A percentile compares a stretch with the other conserved stretches of the same genome.
phyloP scores from a whole-genome alignment of 2,888 invertebrate species.

The Plemyria rubiginata region DNA sequence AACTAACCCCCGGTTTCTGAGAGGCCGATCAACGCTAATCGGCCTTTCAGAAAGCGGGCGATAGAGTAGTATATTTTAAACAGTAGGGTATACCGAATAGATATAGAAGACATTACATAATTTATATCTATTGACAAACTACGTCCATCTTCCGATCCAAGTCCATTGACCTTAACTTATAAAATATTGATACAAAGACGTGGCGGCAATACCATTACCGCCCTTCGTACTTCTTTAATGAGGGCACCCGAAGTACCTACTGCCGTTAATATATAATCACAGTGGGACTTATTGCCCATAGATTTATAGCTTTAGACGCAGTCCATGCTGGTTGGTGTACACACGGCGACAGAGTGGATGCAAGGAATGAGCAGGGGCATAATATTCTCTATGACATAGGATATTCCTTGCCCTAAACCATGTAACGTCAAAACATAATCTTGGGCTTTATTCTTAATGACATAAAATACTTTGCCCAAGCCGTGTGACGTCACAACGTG shows the following conservation, averaged over 20 bases:
- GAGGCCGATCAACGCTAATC: too few species aligned
- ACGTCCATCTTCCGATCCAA: constrained; percentile 35
- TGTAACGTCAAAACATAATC: too few species aligned
- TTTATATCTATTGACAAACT: constrained; percentile 17
- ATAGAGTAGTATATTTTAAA: too few species aligned
- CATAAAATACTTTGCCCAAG: too few species aligned
- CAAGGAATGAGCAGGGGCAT: constrained; percentile 5
- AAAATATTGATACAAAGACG: constrained; percentile 39
- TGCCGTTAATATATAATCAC: constrained; percentile 56
- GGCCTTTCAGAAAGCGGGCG: too few species aligned
- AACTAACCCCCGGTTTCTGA: too few species aligned
- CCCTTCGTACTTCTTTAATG: constrained; percentile 47
- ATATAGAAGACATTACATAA: neutral
- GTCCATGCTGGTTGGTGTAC: constrained; percentile 55
- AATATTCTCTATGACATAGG: too few species aligned
- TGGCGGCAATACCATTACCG: constrained; percentile 42
- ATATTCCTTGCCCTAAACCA: too few species aligned
- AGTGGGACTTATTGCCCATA: constrained; percentile 49
- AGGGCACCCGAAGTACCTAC: constrained; percentile 43
- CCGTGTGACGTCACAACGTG: too few species aligned
- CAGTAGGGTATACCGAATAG: too few species aligned
- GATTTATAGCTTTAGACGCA: constrained; percentile 65
- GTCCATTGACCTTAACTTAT: constrained; percentile 42
- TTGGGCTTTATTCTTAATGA: too few species aligned
- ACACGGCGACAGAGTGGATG: constrained; percentile 23